Percentiles rank a stretch among this genome's conserved stretches.
These are phyloP conservation scores for Astropecten irregularis DNA, from an alignment of 53 echinoderm and acorn worm genomes.

Conservation along the genomic window DNA sequence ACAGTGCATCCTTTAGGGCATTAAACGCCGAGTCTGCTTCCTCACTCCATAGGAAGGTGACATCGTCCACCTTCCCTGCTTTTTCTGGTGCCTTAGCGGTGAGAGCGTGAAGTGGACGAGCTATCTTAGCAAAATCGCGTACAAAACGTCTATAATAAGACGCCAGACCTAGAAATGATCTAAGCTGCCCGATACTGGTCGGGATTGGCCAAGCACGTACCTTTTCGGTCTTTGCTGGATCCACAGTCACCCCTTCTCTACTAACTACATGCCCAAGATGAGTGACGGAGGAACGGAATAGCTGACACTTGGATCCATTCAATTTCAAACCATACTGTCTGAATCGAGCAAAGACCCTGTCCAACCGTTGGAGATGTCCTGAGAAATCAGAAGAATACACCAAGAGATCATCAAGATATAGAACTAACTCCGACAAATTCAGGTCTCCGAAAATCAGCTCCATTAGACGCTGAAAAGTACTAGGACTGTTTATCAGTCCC, in stretches of 20 bases:
- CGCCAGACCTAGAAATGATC: conserved; percentile 57
- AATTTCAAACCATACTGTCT: conserved; percentile 19
- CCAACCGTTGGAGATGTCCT: neutral
- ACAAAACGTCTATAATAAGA: conserved; percentile 59
- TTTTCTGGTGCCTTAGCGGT: conserved; percentile 9
- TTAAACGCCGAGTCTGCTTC: conserved; percentile 1
- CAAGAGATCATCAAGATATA: neutral
- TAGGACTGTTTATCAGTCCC: conserved; percentile 66
- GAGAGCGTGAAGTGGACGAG: conserved; percentile 36
- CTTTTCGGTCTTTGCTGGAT: conserved; percentile 47
- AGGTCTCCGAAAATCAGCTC: conserved; percentile 63
- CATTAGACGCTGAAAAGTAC: conserved; percentile 68
- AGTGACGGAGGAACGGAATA: neutral
- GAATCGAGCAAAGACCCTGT: conserved; percentile 36
- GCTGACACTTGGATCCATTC: conserved; percentile 32
- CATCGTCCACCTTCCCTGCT: conserved; percentile 13
- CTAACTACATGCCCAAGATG: conserved; percentile 57
- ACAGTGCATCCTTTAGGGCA: conserved; percentile 10
- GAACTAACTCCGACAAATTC: conserved; percentile 20
- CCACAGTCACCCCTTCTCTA: conserved; percentile 46
- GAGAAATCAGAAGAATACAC: neutral
- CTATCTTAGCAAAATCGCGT: neutral
- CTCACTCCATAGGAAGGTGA: conserved; percentile 22
- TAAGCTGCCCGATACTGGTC: conserved; percentile 24
- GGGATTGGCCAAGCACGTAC: conserved; percentile 52